These are phyloP conservation scores for Lordiphosa fenestrarum DNA, from an alignment of 2,888 invertebrate species.

Conservation along the genomic window DNA sequence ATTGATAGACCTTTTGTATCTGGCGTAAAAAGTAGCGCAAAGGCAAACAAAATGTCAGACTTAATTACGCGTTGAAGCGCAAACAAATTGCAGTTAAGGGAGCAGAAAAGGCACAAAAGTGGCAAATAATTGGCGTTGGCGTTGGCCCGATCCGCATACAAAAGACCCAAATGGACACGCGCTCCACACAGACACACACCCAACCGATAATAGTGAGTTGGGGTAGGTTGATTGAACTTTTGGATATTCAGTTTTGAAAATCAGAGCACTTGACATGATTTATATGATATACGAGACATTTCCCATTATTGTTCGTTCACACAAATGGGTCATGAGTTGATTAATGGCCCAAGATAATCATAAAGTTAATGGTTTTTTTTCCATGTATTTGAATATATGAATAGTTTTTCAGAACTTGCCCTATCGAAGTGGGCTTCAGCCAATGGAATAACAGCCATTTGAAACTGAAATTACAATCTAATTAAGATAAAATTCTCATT, in stretches of 20 bases:
- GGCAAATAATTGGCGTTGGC: conserved; percentile 43
- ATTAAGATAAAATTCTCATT: too few relatives aligned
- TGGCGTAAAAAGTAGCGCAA: conserved; percentile 62
- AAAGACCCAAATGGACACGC: conserved; percentile 39
- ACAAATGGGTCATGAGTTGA: conserved; percentile 42
- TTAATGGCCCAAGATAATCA: conserved; percentile 26
- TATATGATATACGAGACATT: conserved; percentile 30
- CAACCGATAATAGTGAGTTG: neutral
- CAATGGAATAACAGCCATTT: too few relatives aligned
- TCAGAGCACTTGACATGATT: conserved; percentile 48
- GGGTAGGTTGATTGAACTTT: conserved; percentile 29
- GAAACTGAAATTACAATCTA: too few relatives aligned
- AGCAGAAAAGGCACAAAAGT: conserved; percentile 28
- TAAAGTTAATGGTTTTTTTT: conserved; percentile 14
- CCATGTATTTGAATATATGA: conserved; percentile 2
- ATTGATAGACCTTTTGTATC: conserved; percentile 15
- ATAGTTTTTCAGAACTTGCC: too few relatives aligned
- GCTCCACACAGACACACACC: conserved; percentile 15
- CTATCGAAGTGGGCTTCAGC: too few relatives aligned
- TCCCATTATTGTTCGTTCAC: conserved; percentile 16
- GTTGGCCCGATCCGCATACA: conserved; percentile 39
- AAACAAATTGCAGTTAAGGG: conserved; percentile 55
- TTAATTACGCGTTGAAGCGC: conserved; percentile 71
- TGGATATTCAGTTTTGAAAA: neutral
- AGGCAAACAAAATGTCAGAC: conserved; percentile 52